Evolutionary conservation across 2,113 vertebrate genomes (phyloP), one percentile per base, ranked within the genome.

Genomic region (Terrapene triunguis): DNA sequence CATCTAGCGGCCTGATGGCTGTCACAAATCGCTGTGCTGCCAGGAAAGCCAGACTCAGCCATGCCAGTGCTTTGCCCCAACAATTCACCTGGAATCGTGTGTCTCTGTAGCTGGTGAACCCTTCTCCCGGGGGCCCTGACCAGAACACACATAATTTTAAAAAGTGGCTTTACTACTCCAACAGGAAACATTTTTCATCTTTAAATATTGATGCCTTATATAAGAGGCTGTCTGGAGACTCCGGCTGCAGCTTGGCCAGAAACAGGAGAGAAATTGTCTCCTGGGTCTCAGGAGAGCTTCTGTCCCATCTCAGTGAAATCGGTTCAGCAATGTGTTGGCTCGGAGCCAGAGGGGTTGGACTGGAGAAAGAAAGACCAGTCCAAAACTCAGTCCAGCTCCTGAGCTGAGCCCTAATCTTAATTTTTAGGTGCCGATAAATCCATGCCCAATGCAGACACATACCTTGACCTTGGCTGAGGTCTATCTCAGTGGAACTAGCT

Each of bases 151-250:
- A 35, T 19, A 32, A 29, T 80, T 80, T 32, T 12, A 47, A 29
- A 35, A 38, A 42, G 54, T 59, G 48, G 21, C 89, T 90, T 74
- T 50, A 51, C 29, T 80, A 27, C 48, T 48, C 38, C 86, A 80
- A 69, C 76, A 82, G 27, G 47, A 92, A 88, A 78, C 51, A 88
- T 69, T 92, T 92, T 91, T 87, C 84, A 79, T 84, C 81, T 88
- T 92, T 80, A 88, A 84, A 88, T 92, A 92, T 84, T 82, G n/a
- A 92, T 92, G 81, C 74, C 74, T 87, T 79, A 69, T 87, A 35
- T 87, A 74, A 90, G 72, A 90, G 74, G 72, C 89, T 90, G 59
- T 53, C 82, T 76, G 50, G 65, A 44, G 57, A 53, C 69, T 85
- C 74, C 27, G 25, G 9, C 74, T 78, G 29, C 54, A 59, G 84